phyloP scores from a whole-genome alignment of 2,797 vertebrate genomes.

The Sternotherus odoratus region DNA sequence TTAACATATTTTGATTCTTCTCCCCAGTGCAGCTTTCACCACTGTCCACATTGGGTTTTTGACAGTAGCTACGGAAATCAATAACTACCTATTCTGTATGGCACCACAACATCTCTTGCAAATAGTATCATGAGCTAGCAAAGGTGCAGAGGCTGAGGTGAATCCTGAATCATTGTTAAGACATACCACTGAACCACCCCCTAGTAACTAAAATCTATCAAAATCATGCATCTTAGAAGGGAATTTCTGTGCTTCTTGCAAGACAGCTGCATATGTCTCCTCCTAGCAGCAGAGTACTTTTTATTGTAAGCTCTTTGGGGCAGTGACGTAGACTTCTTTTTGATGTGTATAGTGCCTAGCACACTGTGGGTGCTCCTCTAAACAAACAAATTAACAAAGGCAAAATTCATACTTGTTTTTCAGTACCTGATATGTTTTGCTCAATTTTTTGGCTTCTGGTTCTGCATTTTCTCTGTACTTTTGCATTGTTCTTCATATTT shows the following conservation, averaged over 20 bases:
- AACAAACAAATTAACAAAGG: background rate
- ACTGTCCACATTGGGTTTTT: background rate
- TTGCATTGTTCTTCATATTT: background rate
- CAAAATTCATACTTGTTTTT: background rate
- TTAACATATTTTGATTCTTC: background rate
- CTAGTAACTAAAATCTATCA: background rate
- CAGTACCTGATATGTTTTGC: background rate
- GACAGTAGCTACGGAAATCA: background rate
- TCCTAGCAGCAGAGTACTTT: background rate
- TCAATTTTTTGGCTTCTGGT: background rate
- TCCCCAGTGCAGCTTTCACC: background rate
- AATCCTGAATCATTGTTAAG: background rate
- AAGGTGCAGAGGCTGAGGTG: background rate
- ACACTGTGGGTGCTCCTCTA: background rate
- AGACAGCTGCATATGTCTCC: background rate
- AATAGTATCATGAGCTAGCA: background rate
- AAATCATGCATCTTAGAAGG: background rate
- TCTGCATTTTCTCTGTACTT: background rate
- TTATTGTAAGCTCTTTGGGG: background rate
- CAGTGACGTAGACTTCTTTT: background rate
- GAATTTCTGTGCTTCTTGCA: background rate
- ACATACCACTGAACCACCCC: background rate
- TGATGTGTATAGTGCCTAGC: background rate
- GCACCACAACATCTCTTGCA: background rate
- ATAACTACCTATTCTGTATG: background rate